phyloP scores from a whole-genome alignment of 2,888 invertebrate genomes.

The Rhorus exstirpatorius region DNA sequence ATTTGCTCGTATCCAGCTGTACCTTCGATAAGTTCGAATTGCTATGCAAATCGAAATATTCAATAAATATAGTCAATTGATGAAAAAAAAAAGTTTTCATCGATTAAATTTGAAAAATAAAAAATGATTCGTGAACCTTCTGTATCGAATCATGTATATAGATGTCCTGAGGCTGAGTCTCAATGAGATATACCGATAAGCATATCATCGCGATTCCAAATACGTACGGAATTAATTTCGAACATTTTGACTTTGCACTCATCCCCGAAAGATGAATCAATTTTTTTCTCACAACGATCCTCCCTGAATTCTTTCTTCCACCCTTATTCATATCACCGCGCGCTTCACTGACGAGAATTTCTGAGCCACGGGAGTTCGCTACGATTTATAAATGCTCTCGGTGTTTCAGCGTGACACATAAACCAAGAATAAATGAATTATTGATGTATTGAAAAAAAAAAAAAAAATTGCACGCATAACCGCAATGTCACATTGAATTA shows the following conservation, averaged over 20 bases:
- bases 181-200: conserved; percentile 25
- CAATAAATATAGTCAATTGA: not conserved
- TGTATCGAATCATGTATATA: not conserved
- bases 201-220: conserved; percentile 30
- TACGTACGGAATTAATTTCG: conserved; percentile 20
- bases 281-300: not conserved
- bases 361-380: not conserved
- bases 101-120: not conserved
- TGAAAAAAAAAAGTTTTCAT: not conserved
- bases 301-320: not conserved
- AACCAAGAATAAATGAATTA: conserved; percentile 20
- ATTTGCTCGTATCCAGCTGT: conserved; percentile 87
- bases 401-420: not conserved
- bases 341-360: not conserved
- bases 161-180: conserved; percentile 9
- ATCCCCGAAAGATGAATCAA: conserved; percentile 12
- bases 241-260: conserved; percentile 30
- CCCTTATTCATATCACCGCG: not conserved
- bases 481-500: conserved; percentile 22
- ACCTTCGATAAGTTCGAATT: conserved; percentile 87
- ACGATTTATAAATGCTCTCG: not conserved
- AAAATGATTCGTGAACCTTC: conserved; percentile 20
- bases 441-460: conserved; percentile 23
- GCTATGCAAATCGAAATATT: conserved; percentile 83
- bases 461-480: not conserved